Base-by-base conservation (phyloP, 2,113 vertebrate species). In the Hystrix cristata region DNA sequence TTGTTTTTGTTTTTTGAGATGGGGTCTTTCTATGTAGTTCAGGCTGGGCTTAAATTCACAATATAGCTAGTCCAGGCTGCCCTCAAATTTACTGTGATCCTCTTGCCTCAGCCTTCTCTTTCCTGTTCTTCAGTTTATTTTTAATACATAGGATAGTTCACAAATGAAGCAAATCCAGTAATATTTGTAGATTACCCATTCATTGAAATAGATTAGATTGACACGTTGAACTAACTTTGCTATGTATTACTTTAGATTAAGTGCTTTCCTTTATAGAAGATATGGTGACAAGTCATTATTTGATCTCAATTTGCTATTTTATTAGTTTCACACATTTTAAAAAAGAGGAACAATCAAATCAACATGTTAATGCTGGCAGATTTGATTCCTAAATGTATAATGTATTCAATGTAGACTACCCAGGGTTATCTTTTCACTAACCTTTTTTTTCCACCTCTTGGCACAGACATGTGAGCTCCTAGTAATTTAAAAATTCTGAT, bases 401-500 rank as follows among this genome's bases (percentile, higher is more conserved):
- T 38, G 69, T 72, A 38, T 93, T 29, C 60, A 94, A 64, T 8
- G 31, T 27, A 0, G 9, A 0, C 55, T 82, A 72, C 10, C 25
- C 67, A 60, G 1, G 80, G 46, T 59, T 97, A 31, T 87, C 78
- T 57, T 90, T 92, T 76, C 9, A 60, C 78, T 64, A 72, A 86
- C n/a, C 34, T 8, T 55, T 21, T 60, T 8, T 48, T 64, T 48
- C 3, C 0, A 57, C 23, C 34, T 89, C 46, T 90, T 48, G 31
- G 10, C 16, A 82, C 23, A 94, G 53, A 38, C 27, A 34, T 78
- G 1, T 57, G 65, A 93, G 43, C n/a, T 76, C 34, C 2, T 60
- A 88, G 87, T 96, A 83, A 96, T 94, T 91, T 96, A 78, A 95
- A 96, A 95, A 86, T 94, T 95, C 78, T 98, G 76, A 95, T 97